Conservation (phyloP, 2,113 vertebrate genomes). For the Plecotus auritus region DNA sequence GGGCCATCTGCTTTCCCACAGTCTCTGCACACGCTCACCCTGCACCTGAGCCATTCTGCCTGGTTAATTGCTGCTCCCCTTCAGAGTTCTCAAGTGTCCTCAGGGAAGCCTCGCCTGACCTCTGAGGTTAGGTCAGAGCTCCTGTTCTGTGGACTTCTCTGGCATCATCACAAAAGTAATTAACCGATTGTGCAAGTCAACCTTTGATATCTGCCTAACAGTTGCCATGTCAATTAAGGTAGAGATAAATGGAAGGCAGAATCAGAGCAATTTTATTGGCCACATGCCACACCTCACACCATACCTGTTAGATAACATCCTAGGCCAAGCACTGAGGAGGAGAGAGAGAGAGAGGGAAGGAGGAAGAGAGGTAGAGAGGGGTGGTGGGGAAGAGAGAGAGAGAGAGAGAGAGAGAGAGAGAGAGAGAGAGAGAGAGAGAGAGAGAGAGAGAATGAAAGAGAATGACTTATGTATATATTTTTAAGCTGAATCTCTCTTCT, state of each 20-base stretch:
- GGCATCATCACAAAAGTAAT: constrained; percentile 3
- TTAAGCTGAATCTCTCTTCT: neutral
- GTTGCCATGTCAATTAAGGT: neutral
- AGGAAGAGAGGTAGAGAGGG: neutral
- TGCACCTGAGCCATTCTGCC: neutral
- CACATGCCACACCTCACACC: neutral
- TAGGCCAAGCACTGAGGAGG: neutral
- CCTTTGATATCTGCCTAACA: constrained; percentile 6
- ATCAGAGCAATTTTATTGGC: neutral
- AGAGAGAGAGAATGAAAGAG: neutral
- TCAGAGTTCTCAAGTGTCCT: neutral
- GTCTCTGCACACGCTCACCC: neutral
- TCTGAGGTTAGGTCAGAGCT: neutral
- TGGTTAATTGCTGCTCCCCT: neutral
- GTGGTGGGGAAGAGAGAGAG: too few relatives aligned
- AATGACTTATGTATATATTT: neutral
- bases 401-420: too few relatives aligned
- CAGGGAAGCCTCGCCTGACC: neutral
- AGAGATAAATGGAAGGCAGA: neutral
- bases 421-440: neutral
- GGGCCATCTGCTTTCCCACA: neutral
- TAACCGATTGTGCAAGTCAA: neutral
- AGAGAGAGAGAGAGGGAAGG: neutral
- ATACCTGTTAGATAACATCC: neutral
- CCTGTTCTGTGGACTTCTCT: neutral